These are phyloP conservation scores for Delphinus delphis DNA, from an alignment of 2,113 vertebrate genomes.

Conservation along the genomic window DNA sequence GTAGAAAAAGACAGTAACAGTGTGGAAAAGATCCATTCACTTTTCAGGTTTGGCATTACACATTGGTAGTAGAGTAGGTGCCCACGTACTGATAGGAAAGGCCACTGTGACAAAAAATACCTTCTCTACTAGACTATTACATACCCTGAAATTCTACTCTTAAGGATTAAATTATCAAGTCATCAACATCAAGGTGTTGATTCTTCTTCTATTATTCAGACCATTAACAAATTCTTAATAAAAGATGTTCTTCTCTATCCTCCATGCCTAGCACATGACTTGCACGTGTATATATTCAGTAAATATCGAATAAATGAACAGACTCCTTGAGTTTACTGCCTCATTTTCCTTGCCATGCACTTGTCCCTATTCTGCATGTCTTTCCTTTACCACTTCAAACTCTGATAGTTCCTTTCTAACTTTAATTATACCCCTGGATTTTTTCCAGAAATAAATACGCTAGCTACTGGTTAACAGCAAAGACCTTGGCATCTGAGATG, in stretches of 20 bases:
- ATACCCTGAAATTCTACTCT: constrained; percentile 26
- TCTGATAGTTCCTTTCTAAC: constrained; percentile 10
- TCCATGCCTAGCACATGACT: background rate
- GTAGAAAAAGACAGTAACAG: background rate
- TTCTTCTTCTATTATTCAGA: constrained; percentile 49
- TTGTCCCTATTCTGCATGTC: background rate
- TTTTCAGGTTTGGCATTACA: background rate
- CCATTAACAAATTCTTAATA: background rate
- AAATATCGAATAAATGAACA: background rate
- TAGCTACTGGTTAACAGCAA: constrained; percentile 41
- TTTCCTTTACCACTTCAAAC: background rate
- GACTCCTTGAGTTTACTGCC: background rate
- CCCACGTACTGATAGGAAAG: background rate
- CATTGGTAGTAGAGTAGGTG: background rate
- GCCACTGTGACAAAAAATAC: background rate
- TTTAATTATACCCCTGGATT: constrained; percentile 18
- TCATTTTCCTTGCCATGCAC: background rate
- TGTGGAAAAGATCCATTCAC: background rate
- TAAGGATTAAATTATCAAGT: constrained; percentile 52
- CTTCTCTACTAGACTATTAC: background rate
- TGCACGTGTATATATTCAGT: background rate
- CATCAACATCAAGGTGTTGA: background rate
- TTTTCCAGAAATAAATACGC: constrained; percentile 46
- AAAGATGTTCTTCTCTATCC: background rate
- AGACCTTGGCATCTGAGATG: constrained; percentile 11